Base-by-base conservation (phyloP, 1,140 invertebrate genomes). In the Tetranychus urticae region DNA sequence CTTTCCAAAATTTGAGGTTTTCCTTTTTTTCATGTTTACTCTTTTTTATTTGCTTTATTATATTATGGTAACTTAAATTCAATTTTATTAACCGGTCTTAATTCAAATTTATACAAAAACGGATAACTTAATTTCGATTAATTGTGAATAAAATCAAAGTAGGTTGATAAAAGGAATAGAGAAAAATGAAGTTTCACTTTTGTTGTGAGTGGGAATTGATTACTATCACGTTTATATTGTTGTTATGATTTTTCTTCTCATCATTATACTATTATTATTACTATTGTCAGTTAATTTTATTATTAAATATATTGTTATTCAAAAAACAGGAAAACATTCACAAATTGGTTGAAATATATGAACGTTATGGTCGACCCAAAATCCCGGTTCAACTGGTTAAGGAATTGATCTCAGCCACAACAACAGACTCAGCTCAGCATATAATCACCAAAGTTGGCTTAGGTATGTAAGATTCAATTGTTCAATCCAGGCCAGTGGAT, bases 281-380 rank as follows among this genome's bases (percentile, higher is more conserved):
- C 1, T 23, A 34, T 56, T 42, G 46, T 42, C 39, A 36, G 34
- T 57, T 64, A 31, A 23, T 63, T 59, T 50, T 64, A 39, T 47
- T 58, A 47, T 34, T 58, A 58, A 12, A 33, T 6, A 13, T 6
- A 56, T 63, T 36, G 60, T 23, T 64, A 55, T 59, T 52, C 12
- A 56, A 31, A 23, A 23, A 55, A 47, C 39, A 70, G 64, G 66
- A 67, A 62, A 69, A 68, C 46, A 64, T 70, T 58, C 58, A 64
- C 59, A 68, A 68, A 61, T 70, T 76, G 68, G 67, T 75, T 37
- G 72, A 74, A 39, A 65, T 69, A 39, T 73, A 74, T 2, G 70
- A 74, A 35, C 64, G 71, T 34, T 65, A 72, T 63, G 67, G 70
- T 39, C 71, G 71, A 62, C 70, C 68, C 61, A 67, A 67, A 55